Conservation (phyloP, 1,140 invertebrate genomes). For the Eurosta solidaginis region DNA sequence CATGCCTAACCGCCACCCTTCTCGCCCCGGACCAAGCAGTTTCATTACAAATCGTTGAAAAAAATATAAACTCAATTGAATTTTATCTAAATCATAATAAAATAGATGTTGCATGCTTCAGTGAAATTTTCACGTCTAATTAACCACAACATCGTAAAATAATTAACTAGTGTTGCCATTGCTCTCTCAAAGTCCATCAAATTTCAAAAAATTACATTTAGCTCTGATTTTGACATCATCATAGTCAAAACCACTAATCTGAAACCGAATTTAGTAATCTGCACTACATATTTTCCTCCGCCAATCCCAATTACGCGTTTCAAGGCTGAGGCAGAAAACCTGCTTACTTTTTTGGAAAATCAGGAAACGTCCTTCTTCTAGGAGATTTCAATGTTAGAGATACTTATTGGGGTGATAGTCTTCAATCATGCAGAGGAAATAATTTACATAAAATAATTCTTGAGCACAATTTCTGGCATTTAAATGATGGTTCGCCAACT, state of each 20-base stretch:
- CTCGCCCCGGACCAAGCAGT: too few relatives aligned
- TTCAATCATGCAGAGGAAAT: not conserved
- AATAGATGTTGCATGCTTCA: too few relatives aligned
- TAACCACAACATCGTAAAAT: too few relatives aligned
- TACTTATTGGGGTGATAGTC: too few relatives aligned
- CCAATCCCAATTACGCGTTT: not conserved
- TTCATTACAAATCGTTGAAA: too few relatives aligned
- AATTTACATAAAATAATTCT: not conserved
- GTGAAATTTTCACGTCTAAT: too few relatives aligned
- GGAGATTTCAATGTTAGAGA: conserved; percentile 1
- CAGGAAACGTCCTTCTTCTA: not conserved
- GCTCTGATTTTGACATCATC: too few relatives aligned
- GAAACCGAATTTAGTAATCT: not conserved
- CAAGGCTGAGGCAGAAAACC: not conserved
- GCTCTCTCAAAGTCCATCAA: not conserved
- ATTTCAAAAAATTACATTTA: not conserved
- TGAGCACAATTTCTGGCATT: not conserved
- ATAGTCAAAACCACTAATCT: not conserved
- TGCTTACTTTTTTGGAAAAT: not conserved
- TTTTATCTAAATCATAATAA: too few relatives aligned
- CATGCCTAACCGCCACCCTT: too few relatives aligned
- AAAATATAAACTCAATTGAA: too few relatives aligned
- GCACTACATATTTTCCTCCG: not conserved
- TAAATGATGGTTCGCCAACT: not conserved
- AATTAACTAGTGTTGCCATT: too few relatives aligned